phyloP scores from a whole-genome alignment of 53 echinoderm and acorn worm genomes.

The Astropecten irregularis region DNA sequence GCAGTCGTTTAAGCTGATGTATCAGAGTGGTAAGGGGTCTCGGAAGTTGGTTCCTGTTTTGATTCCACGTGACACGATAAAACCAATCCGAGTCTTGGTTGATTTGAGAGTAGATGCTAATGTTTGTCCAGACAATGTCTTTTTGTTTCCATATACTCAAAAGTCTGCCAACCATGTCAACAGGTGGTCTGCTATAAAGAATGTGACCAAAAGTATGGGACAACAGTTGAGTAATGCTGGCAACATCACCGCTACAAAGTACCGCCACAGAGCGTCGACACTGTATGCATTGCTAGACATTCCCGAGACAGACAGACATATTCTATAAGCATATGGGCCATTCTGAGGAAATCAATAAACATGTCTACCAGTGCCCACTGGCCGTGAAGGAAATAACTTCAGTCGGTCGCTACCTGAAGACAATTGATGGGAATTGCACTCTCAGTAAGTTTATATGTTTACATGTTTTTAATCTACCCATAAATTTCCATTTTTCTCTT shows the following conservation, averaged over 20 bases:
- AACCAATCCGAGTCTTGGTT: neutral
- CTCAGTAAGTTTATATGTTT: too few relatives aligned
- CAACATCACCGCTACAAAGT: neutral
- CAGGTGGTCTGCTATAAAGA: neutral
- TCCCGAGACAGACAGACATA: neutral
- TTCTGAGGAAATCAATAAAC: constrained; percentile 50
- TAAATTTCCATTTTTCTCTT: too few relatives aligned
- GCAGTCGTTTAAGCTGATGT: neutral
- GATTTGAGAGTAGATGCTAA: neutral
- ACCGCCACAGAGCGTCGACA: neutral
- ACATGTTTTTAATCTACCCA: too few relatives aligned
- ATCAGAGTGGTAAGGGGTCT: neutral
- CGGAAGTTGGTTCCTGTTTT: neutral
- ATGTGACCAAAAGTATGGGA: neutral
- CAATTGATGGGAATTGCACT: too few relatives aligned
- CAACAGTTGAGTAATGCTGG: neutral
- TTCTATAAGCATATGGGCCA: constrained; percentile 66
- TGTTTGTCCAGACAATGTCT: neutral
- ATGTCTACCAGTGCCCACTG: constrained; percentile 73
- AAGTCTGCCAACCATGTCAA: neutral
- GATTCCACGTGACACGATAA: neutral
- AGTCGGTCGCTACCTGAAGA: constrained; percentile 3
- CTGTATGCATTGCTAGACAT: neutral
- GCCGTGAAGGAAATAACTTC: constrained; percentile 10
- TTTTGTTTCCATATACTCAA: neutral